A percentile compares a stretch with the other conserved stretches of the same genome.
Conservation (phyloP, 2,113 vertebrate species). For the Pogonocichla stellata region DNA sequence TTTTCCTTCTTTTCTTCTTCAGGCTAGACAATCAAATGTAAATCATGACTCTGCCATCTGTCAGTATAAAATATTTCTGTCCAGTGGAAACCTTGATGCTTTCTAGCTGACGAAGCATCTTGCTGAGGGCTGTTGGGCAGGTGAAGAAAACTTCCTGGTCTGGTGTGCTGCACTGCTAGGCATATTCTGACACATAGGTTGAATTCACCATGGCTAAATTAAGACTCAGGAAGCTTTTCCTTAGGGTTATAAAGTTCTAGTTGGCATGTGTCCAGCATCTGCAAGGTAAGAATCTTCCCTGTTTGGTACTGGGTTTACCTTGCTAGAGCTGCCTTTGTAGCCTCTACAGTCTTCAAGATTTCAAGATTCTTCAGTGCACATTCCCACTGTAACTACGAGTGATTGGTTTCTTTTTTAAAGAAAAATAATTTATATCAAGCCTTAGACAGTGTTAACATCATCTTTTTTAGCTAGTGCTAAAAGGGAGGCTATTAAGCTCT, state of each 20-base stretch:
- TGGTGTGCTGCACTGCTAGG: not conserved
- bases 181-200: not conserved
- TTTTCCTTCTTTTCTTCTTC: not conserved
- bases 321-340: not conserved
- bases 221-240: not conserved
- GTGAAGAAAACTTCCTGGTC: not conserved
- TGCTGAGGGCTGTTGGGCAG: not conserved
- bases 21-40: not conserved
- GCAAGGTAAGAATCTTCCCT: not conserved
- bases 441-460: not conserved
- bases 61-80: not conserved
- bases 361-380: not conserved
- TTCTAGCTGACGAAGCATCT: not conserved
- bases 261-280: not conserved
- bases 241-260: not conserved
- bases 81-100: not conserved
- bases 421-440: not conserved
- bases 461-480: not conserved
- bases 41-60: not conserved
- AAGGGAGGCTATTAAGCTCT: rapidly evolving
- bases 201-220: not conserved
- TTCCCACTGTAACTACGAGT: not conserved
- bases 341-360: not conserved
- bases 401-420: not conserved
- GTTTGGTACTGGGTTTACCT: not conserved